Percentiles rank a stretch among this genome's conserved stretches.
These are phyloP conservation scores for Chiloscyllium punctatum DNA, from an alignment of 2,797 vertebrate genomes.

Conservation along the genomic window DNA sequence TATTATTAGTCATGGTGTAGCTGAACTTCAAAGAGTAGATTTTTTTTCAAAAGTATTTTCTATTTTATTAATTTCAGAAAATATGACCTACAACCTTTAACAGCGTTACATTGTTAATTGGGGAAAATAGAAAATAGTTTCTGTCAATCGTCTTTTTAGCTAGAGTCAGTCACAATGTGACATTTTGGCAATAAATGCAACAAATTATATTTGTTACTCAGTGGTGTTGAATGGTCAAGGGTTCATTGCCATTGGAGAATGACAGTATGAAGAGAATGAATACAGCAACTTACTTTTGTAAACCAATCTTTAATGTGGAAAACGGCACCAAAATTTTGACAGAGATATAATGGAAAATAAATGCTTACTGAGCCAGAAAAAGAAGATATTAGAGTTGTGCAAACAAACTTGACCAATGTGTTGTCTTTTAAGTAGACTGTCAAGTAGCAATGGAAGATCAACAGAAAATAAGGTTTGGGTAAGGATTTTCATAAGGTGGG, in stretches of 20 bases:
- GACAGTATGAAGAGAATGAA: not conserved
- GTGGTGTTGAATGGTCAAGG: not conserved
- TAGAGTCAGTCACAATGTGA: not conserved
- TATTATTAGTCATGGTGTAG: not conserved
- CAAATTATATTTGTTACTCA: not conserved
- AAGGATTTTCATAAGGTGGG: not conserved
- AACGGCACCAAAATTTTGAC: not conserved
- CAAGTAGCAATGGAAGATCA: not conserved
- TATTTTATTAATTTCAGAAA: conserved; percentile 10
- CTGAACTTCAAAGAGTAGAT: not conserved
- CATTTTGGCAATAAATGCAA: not conserved
- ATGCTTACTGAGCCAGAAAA: not conserved
- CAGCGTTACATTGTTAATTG: not conserved
- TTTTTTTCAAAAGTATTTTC: not conserved
- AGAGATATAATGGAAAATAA: not conserved
- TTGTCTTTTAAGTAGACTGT: not conserved
- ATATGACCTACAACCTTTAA: not conserved
- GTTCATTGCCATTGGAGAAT: not conserved
- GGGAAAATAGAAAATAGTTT: conserved; percentile 3
- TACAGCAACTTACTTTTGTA: not conserved
- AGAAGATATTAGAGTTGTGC: not conserved
- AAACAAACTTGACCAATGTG: not conserved
- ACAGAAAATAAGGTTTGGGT: not conserved
- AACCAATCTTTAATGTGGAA: not conserved
- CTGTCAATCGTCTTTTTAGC: conserved; percentile 7